Conservation (phyloP, 2,797 vertebrate genomes). For the Perodicticus potto region DNA sequence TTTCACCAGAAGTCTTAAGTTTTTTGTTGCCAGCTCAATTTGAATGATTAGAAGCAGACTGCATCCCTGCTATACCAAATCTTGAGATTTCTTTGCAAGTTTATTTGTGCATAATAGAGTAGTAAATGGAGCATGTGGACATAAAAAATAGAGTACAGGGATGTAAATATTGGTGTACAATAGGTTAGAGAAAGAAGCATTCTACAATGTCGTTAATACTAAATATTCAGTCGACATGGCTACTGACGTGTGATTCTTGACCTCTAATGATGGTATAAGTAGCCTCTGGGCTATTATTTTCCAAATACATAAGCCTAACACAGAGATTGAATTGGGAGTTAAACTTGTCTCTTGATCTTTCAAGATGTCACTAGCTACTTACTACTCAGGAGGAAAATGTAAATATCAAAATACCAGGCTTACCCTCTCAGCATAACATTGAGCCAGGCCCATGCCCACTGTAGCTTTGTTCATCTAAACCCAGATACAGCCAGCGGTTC, state of each 20-base stretch:
- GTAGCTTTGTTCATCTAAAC: not conserved
- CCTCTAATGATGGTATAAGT: not conserved
- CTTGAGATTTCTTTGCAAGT: not conserved
- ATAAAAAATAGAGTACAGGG: not conserved
- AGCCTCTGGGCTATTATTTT: not conserved
- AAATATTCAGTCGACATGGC: not conserved
- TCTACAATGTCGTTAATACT: not conserved
- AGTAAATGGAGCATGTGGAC: not conserved
- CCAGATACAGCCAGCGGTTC: too few species aligned
- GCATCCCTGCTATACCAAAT: not conserved
- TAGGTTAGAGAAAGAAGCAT: not conserved
- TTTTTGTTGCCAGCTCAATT: conserved; percentile 62
- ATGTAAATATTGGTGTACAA: not conserved
- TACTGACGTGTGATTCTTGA: not conserved
- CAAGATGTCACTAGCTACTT: not conserved
- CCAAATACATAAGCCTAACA: not conserved
- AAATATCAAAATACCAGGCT: not conserved
- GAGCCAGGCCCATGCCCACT: not conserved
- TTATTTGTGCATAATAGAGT: not conserved
- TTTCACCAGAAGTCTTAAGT: conserved; percentile 2
- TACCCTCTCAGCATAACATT: not conserved
- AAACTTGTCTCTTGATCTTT: not conserved
- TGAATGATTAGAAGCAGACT: conserved; percentile 62
- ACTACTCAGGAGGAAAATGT: not conserved
- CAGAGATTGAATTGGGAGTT: not conserved